Conservation (phyloP, 2,888 invertebrate species). For the Parnassius smintheus region DNA sequence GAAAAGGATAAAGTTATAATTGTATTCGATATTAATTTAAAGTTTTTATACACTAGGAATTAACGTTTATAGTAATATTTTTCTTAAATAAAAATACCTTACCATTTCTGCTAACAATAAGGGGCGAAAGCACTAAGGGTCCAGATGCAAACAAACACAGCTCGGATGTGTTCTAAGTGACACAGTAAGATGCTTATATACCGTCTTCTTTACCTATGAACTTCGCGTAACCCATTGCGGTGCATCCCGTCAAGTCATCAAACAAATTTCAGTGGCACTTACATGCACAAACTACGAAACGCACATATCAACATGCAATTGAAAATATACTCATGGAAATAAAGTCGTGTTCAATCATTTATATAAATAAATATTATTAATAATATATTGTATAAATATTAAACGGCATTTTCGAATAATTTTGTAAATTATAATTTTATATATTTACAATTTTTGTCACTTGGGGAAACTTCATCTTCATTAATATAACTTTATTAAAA, state of each 20-base stretch:
- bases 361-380: conserved; percentile 38
- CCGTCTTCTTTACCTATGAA: conserved; percentile 76
- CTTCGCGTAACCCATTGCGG: conserved; percentile 66
- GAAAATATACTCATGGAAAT: conserved; percentile 43
- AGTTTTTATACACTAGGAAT: no score
- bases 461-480: no score
- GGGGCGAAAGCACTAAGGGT: conserved; percentile 43
- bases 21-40: not conserved
- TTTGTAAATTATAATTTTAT: no score
- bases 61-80: not conserved
- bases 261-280: conserved; percentile 18
- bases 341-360: conserved; percentile 37
- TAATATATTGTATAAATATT: conserved; percentile 30
- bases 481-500: no score
- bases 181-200: conserved; percentile 76
- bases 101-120: conserved; percentile 49
- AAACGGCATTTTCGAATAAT: no score
- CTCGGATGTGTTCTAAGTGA: conserved; percentile 68
- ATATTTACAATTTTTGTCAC: no score
- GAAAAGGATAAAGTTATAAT: no score
- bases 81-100: conserved; percentile 23
- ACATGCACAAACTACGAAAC: conserved; percentile 32
- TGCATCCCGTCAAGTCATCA: conserved; percentile 62
- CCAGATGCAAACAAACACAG: conserved; percentile 60
- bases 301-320: conserved; percentile 34